phyloP scores from a whole-genome alignment of 2,888 invertebrate species.

The Torymus tubicola region DNA sequence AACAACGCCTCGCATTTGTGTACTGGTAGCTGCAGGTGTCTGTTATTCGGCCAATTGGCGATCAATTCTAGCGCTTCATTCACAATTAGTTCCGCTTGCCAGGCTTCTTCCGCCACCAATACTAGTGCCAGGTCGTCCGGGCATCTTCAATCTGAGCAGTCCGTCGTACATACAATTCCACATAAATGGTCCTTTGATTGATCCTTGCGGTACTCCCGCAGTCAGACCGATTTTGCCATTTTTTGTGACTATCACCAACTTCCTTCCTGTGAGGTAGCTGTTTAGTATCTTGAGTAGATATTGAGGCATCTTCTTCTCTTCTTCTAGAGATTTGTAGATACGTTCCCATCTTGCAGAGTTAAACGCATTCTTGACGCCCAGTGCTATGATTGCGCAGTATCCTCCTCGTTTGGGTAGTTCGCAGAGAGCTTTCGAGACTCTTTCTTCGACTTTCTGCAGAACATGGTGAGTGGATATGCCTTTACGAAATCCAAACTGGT shows the following conservation, averaged over 20 bases:
- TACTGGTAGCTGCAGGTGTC: no score
- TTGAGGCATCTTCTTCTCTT: background rate
- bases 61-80: no score
- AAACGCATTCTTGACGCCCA: background rate
- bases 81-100: no score
- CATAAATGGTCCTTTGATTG: no score
- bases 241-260: background rate
- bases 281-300: background rate
- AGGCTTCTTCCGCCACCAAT: no score
- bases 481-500: background rate
- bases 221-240: background rate
- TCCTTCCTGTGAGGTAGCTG: background rate
- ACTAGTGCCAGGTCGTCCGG: no score
- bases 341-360: conserved; percentile 1
- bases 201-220: no score
- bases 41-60: no score
- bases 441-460: background rate
- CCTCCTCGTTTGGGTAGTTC: background rate
- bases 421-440: background rate
- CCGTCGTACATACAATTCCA: no score
- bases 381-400: background rate
- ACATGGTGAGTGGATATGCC: background rate
- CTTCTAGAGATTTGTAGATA: background rate
- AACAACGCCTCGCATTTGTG: no score
- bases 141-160: no score